Conservation (phyloP, 1,140 invertebrate genomes). For the Dendrolimus punctatus region DNA sequence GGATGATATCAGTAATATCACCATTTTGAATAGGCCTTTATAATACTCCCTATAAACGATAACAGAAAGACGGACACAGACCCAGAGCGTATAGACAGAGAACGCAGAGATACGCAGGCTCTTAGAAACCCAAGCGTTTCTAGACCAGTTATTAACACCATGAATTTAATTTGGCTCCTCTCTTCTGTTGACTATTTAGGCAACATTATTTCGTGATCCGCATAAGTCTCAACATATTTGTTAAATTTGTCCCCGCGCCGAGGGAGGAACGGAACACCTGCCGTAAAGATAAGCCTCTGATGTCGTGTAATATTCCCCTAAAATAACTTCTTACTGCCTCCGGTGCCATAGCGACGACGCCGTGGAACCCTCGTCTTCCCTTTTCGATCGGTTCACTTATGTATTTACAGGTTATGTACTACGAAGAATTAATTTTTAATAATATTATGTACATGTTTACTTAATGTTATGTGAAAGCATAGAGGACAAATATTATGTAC, state of each 20-base stretch:
- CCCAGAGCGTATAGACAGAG: no score
- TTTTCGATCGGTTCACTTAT: constrained; percentile 18
- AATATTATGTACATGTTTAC: no score
- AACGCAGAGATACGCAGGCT: no score
- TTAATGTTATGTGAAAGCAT: no score
- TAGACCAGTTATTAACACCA: no score
- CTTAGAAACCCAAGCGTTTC: no score
- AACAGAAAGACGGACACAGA: no score
- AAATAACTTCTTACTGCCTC: constrained; percentile 70
- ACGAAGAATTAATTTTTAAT: constrained; percentile 5
- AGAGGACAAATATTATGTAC: no score
- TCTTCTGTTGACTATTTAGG: constrained; percentile 2
- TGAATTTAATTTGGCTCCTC: no score
- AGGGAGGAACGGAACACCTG: constrained; percentile 52
- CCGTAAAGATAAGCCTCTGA: constrained; percentile 69
- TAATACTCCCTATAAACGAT: no score
- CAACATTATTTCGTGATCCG: constrained; percentile 34
- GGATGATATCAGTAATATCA: no score
- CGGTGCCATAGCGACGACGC: constrained; percentile 54
- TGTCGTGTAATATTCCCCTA: constrained; percentile 66
- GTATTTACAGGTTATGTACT: constrained; percentile 31
- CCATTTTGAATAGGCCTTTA: no score
- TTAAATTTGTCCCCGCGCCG: constrained; percentile 54
- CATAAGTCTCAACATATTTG: constrained; percentile 64
- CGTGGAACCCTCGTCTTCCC: constrained; percentile 22